These are phyloP conservation scores for Melangyna quadrimaculata DNA, from an alignment of 2,888 invertebrate species.

Conservation along the genomic window DNA sequence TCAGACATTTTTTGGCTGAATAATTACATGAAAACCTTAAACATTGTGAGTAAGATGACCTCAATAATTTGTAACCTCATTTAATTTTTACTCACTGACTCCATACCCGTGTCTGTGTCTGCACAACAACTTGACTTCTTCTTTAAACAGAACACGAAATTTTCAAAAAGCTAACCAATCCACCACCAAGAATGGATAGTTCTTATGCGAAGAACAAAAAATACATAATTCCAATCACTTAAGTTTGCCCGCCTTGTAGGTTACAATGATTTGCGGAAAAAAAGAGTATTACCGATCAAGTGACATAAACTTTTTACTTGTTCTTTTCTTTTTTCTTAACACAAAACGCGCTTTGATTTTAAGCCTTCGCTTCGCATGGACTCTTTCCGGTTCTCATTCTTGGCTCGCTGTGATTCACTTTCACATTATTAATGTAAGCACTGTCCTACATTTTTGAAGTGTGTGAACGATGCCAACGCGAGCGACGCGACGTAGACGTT, in stretches of 20 bases:
- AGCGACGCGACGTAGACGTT: slow-evolving; percentile 1
- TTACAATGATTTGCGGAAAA: slow-evolving; percentile 52
- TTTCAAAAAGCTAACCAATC: slow-evolving; percentile 36
- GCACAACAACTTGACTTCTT: slow-evolving; percentile 35
- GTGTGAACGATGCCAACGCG: slow-evolving; percentile 59
- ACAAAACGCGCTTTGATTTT: slow-evolving; percentile 24
- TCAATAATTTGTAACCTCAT: slow-evolving; percentile 55
- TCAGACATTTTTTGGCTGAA: slow-evolving; percentile 9
- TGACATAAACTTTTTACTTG: slow-evolving; percentile 57
- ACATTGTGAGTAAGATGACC: slow-evolving; percentile 48
- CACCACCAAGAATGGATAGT: slow-evolving; percentile 14
- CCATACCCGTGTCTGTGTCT: slow-evolving; percentile 59
- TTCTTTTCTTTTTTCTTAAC: background rate
- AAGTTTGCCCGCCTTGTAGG: background rate
- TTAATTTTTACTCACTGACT: slow-evolving; percentile 15
- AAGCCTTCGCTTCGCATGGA: slow-evolving; percentile 58
- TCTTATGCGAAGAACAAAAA: slow-evolving; percentile 18
- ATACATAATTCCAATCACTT: slow-evolving; percentile 41
- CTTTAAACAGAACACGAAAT: slow-evolving; percentile 49
- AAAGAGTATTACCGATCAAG: slow-evolving; percentile 51
- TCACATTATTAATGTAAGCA: slow-evolving; percentile 70
- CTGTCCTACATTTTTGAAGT: slow-evolving; percentile 63
- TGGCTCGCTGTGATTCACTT: slow-evolving; percentile 58
- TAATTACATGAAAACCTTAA: slow-evolving; percentile 19
- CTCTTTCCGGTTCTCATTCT: slow-evolving; percentile 65